phyloP scores from a whole-genome alignment of 2,888 invertebrate genomes.

The Onchidella celtica region DNA sequence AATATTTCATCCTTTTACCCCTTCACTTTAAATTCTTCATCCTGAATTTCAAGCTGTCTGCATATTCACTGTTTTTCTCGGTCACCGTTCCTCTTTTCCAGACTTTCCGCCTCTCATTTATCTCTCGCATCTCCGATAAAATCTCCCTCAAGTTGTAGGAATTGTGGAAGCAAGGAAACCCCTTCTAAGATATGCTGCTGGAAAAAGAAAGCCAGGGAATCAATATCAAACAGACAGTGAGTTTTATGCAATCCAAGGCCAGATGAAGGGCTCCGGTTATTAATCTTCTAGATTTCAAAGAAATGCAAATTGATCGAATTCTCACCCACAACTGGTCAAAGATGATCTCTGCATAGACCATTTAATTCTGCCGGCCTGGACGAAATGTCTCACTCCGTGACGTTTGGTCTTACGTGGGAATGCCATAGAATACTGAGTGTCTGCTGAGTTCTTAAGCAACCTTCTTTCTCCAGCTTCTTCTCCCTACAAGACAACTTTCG shows the following conservation, averaged over 20 bases:
- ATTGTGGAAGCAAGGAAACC: too few species aligned
- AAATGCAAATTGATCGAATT: background rate
- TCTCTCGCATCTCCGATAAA: too few species aligned
- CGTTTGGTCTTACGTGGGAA: too few species aligned
- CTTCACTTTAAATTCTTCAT: constrained; percentile 8
- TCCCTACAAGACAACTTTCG: too few species aligned
- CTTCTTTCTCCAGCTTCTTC: too few species aligned
- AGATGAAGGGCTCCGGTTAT: background rate
- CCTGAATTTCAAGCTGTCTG: background rate
- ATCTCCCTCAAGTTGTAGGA: too few species aligned
- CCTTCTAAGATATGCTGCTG: background rate
- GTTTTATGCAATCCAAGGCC: background rate
- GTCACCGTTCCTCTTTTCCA: background rate
- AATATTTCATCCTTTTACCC: background rate
- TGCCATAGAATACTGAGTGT: too few species aligned
- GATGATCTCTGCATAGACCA: background rate
- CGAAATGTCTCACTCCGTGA: too few species aligned
- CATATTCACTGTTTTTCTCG: background rate
- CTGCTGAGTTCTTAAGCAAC: too few species aligned
- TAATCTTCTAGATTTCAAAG: background rate
- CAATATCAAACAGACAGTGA: background rate
- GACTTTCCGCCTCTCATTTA: background rate
- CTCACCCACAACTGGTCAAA: background rate
- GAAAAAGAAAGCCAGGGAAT: background rate
- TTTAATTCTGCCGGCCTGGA: too few species aligned